Evolutionary conservation across 2,888 invertebrate species (phyloP).

Genomic region (Heliconius ethilla): DNA sequence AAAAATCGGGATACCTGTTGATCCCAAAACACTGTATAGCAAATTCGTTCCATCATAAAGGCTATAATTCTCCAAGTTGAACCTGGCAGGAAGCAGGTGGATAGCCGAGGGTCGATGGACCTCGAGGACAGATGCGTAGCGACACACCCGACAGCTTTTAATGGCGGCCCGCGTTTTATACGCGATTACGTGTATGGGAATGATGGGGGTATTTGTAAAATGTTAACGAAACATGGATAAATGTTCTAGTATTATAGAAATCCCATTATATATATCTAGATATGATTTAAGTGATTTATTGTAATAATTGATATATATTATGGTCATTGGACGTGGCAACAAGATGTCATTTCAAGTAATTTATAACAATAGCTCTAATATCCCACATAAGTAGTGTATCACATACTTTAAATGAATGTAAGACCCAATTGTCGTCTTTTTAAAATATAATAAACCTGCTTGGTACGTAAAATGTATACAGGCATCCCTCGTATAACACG

Average conservation of each 20-base stretch:
- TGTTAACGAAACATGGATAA: conserved; percentile 10
- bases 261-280: not conserved
- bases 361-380: no score
- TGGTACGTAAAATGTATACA: no score
- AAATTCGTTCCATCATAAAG: conserved; percentile 27
- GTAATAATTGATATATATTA: not conserved
- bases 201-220: conserved; percentile 36
- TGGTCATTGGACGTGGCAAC: not conserved
- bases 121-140: conserved; percentile 53
- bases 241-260: not conserved
- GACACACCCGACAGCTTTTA: conserved; percentile 49
- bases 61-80: conserved; percentile 39
- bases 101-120: conserved; percentile 59
- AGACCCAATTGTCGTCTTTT: no score
- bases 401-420: no score
- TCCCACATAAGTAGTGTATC: no score
- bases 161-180: conserved; percentile 46
- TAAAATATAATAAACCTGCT: no score
- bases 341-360: not conserved
- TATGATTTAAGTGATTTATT: not conserved
- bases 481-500: no score
- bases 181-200: conserved; percentile 40
- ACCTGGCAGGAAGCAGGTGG: conserved; percentile 65
- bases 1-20: conserved; percentile 4
- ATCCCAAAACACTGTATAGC: conserved; percentile 10